These are phyloP conservation scores for Lobophora halterata DNA, from an alignment of 2,888 invertebrate species.

Conservation along the genomic window DNA sequence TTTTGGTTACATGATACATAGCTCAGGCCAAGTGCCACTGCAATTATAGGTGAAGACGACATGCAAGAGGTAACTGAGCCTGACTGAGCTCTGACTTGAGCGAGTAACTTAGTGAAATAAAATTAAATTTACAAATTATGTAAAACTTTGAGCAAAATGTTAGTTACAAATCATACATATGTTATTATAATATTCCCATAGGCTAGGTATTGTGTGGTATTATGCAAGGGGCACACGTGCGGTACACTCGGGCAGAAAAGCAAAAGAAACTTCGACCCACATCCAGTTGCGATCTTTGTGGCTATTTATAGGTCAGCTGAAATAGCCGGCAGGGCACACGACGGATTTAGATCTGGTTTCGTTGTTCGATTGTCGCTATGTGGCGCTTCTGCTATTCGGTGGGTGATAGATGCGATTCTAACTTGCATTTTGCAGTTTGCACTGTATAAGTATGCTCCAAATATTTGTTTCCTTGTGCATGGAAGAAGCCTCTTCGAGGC, in stretches of 20 bases:
- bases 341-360: slow-evolving; percentile 55
- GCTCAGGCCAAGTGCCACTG: no score
- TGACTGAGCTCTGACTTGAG: no score
- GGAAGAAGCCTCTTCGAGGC: no score
- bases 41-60: no score
- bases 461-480: no score
- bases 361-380: slow-evolving; percentile 46
- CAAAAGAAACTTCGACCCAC: slow-evolving; percentile 66
- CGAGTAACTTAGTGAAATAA: no score
- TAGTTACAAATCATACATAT: no score
- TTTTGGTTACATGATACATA: no score
- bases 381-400: slow-evolving; percentile 39
- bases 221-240: slow-evolving; percentile 42
- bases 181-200: not conserved
- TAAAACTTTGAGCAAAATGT: no score
- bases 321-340: slow-evolving; percentile 67
- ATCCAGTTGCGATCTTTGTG: slow-evolving; percentile 56
- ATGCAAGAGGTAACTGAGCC: no score
- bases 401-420: slow-evolving; percentile 17
- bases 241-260: slow-evolving; percentile 36
- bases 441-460: no score
- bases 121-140: no score
- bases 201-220: slow-evolving; percentile 24
- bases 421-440: not conserved
- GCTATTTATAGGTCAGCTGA: slow-evolving; percentile 62